phyloP scores from a whole-genome alignment of 2,113 vertebrate genomes.

The Pandion haliaetus region DNA sequence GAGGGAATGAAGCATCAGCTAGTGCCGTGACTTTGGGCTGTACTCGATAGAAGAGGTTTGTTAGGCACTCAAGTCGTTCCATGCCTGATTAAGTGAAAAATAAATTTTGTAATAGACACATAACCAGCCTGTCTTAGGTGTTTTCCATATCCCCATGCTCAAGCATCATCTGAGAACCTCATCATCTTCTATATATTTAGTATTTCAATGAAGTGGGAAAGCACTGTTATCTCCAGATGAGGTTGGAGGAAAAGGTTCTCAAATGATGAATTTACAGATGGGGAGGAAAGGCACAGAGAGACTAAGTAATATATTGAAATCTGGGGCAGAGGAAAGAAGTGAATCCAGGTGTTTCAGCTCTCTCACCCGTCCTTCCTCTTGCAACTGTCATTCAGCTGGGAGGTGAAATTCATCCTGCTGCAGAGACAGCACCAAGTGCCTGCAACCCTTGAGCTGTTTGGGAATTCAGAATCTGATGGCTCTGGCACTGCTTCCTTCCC shows the following conservation, averaged over 20 bases:
- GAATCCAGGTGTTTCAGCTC: not conserved
- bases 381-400: not conserved
- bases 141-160: not conserved
- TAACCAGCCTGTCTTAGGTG: not conserved
- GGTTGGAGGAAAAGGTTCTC: not conserved
- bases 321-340: not conserved
- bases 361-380: not conserved
- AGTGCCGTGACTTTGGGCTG: not conserved
- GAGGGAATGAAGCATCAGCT: not conserved
- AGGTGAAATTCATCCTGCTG: not conserved
- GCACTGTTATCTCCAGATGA: not conserved
- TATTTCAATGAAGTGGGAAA: constrained; percentile 19
- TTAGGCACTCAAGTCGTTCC: not conserved
- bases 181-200: not conserved
- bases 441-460: not conserved
- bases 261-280: not conserved
- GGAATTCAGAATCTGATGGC: not conserved
- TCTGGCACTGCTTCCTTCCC: not conserved
- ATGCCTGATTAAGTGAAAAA: not conserved
- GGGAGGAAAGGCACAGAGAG: not conserved
- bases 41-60: not conserved
- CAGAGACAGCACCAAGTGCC: not conserved
- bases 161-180: not conserved
- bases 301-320: not conserved
- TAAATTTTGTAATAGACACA: not conserved